Base-by-base conservation (phyloP, 2,888 invertebrate genomes). In the Hyppa rectilinea region DNA sequence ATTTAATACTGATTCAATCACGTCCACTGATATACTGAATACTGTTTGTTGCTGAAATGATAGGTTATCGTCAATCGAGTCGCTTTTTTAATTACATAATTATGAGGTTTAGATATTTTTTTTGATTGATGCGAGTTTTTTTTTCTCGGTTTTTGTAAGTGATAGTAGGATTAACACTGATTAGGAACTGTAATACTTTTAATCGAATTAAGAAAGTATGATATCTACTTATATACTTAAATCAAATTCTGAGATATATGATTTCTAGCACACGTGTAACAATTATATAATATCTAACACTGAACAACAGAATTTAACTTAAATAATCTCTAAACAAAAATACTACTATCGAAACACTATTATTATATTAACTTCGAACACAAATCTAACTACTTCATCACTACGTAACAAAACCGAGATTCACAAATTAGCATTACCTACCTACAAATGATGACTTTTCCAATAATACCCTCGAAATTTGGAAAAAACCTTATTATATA, bases 1-100 rank as follows among this genome's bases (percentile, higher is more conserved):
- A 92, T 90, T 71, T 87, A 91, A 91, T 90, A 91, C 89, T 90
- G 89, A 80, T 87, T 63, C n/a, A 62, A 82, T 85, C 88, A 88
- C 89, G 82, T 78, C 87, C 90, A 87, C 88, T 86, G 75, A 70
- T 72, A 71, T 69, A 70, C 58, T 67, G 63, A 77, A 83, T 73
- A 75, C 81, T 71, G 77, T 61, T 74, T 64, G 64, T 77, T 65
- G 82, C 87, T 87, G 89, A 87, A 91, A 89, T 88, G 81, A 78
- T 81, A 73, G 49, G 61, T 50, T 59, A 77, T 77, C 80, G 73
- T 83, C 58, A 82, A 66, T 78, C 85, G 85, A 90, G 87, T 88
- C 88, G 90, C 87, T 87, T 88, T 86, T 85, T 82, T 76, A 70
- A 83, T 85, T 84, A 87, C 80, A 82, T 86, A 90, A 89, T n/a